Evolutionary conservation across 2,797 vertebrate genomes (phyloP).

Genomic region (Neosalanx taihuensis): DNA sequence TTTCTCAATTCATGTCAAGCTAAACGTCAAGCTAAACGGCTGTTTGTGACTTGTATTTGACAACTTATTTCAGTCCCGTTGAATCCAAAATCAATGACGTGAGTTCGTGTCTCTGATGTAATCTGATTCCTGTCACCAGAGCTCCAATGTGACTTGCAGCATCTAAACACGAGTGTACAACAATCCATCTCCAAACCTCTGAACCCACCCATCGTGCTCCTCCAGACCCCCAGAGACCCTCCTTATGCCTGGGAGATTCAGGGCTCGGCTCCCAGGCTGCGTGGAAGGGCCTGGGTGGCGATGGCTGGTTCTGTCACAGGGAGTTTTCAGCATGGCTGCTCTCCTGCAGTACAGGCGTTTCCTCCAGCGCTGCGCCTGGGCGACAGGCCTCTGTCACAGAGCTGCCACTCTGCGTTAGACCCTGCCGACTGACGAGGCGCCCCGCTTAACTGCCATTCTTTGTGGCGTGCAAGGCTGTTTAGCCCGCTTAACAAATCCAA

Average conservation of each 20-base stretch:
- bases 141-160: background rate
- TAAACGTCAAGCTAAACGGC: no score
- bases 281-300: background rate
- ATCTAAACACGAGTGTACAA: background rate
- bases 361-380: conserved; percentile 34
- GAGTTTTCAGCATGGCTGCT: conserved; percentile 38
- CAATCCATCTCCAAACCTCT: background rate
- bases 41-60: no score
- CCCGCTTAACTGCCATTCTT: conserved; percentile 12
- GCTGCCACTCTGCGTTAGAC: conserved; percentile 42
- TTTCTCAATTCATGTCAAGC: no score
- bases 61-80: no score
- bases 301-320: conserved; percentile 26
- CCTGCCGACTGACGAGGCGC: conserved; percentile 33
- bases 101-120: background rate
- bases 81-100: background rate
- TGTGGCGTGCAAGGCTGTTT: conserved; percentile 11
- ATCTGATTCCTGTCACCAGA: background rate
- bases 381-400: conserved; percentile 34
- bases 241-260: no score
- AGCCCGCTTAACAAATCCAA: conserved; percentile 33
- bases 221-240: background rate
- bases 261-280: no score
- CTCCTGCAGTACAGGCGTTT: conserved; percentile 29
- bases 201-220: background rate